Evolutionary conservation across 2,797 vertebrate species (phyloP).

Genomic region (Distichodus sexfasciatus): DNA sequence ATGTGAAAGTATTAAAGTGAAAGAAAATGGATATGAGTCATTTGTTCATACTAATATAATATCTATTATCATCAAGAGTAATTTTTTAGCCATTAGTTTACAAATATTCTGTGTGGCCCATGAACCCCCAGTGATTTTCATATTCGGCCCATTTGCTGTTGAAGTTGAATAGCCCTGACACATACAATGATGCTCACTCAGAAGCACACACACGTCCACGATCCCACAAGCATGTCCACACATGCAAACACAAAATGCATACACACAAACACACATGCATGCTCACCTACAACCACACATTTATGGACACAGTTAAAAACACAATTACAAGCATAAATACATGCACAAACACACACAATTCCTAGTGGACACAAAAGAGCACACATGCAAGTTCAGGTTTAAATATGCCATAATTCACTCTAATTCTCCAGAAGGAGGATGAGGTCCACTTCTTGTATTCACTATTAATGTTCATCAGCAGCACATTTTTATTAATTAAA

Average conservation of each 20-base stretch:
- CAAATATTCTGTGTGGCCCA: too few species aligned
- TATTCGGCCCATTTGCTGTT: too few species aligned
- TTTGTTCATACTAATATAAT: too few species aligned
- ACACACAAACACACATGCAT: conserved; percentile 5
- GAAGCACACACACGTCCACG: too few species aligned
- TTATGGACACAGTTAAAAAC: conserved; percentile 13
- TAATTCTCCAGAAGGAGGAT: background rate
- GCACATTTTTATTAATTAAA: background rate
- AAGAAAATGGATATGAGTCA: too few species aligned
- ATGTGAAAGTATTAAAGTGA: too few species aligned
- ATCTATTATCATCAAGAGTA: too few species aligned
- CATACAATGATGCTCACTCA: too few species aligned
- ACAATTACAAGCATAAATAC: background rate
- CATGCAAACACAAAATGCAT: background rate
- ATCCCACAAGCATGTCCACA: conserved; percentile 5
- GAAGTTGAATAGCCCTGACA: too few species aligned
- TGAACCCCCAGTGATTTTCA: too few species aligned
- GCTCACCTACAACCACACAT: background rate
- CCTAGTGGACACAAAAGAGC: too few species aligned
- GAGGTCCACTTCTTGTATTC: background rate
- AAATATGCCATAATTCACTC: background rate
- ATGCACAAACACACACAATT: background rate
- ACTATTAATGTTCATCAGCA: background rate
- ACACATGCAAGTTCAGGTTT: background rate
- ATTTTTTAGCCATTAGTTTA: too few species aligned